phyloP scores from a whole-genome alignment of 2,888 invertebrate species.

The Drosophila kuntzei region DNA sequence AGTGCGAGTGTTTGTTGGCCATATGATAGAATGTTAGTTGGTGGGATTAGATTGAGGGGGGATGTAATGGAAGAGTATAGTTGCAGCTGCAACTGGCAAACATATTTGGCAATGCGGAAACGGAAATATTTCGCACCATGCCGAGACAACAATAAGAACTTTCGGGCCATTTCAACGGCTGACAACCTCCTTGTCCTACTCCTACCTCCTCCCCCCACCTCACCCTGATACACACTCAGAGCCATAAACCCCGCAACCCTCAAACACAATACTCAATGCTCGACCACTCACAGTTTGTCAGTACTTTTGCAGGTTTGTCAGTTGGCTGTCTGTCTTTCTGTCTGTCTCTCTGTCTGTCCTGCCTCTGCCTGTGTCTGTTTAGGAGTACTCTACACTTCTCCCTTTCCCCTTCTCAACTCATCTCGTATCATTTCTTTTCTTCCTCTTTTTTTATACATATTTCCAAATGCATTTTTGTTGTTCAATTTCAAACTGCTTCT shows the following conservation, averaged over 20 bases:
- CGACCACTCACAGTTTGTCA: slow-evolving; percentile 65
- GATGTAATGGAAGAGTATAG: slow-evolving; percentile 9
- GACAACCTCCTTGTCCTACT: slow-evolving; percentile 43
- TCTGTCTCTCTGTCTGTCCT: background rate
- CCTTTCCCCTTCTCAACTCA: slow-evolving; percentile 11
- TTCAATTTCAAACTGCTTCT: slow-evolving; percentile 78
- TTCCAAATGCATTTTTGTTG: slow-evolving; percentile 81
- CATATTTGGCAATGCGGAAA: slow-evolving; percentile 80
- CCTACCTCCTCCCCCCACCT: background rate
- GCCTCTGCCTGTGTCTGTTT: slow-evolving; percentile 25
- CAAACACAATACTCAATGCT: slow-evolving; percentile 41
- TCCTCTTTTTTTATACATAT: slow-evolving; percentile 54
- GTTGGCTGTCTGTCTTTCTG: slow-evolving; percentile 23
- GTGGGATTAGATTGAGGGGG: background rate
- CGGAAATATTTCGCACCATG: slow-evolving; percentile 82
- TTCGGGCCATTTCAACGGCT: slow-evolving; percentile 70
- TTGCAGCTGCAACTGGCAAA: slow-evolving; percentile 66
- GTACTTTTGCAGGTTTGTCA: slow-evolving; percentile 66
- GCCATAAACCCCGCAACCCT: background rate
- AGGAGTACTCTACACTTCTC: slow-evolving; percentile 7
- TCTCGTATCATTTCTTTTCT: slow-evolving; percentile 36
- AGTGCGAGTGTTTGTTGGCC: slow-evolving; percentile 74
- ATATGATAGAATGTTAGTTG: slow-evolving; percentile 10
- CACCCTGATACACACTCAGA: background rate
- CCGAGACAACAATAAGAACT: slow-evolving; percentile 72